Base-by-base conservation (phyloP, 2,888 invertebrate genomes). In the Taphrorychus bicolor region DNA sequence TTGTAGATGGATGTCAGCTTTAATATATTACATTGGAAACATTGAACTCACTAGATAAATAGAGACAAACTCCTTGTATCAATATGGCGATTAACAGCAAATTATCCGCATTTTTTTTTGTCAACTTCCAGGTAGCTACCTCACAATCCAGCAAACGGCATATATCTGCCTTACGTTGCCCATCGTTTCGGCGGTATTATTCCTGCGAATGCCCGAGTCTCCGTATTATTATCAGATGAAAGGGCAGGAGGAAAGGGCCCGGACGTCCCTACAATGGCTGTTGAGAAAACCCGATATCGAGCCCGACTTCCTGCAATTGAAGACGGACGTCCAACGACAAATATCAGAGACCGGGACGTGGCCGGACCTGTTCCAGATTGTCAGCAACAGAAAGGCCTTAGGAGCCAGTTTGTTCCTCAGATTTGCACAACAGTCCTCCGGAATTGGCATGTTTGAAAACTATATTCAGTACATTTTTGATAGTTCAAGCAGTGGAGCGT, bases 191-290 rank as follows among this genome's bases (percentile, higher is more conserved):
- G 79, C 88, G 21, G 60, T 87, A 14, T 80, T 84, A 14, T 87
- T 89, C 77, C 17, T 79, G 45, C 86, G 86, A 76, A 82, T 89
- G 76, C 90, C 90, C 7, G 91, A 91, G 82, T 73, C 76, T 1
- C 79, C 78, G 0, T 79, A 79, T 67, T 78, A 70, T 60, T 73
- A 72, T 16, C 45, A 77, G 5, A 76, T 76, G 73, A 76, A 76
- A 22, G 72, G 71, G 4, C 62, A 68, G 19, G 54, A 69, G 5
- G 71, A 73, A 4, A 73, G 76, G 58, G 78, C 78, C 9, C 68
- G 70, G 48, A 56, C 64, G 3, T 72, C 77, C 0, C 65, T 79
- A 41, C 72, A 70, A 51, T 68, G 59, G 59, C 57, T 79, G 16
- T 66, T 74, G 53, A 65, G 75, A 58, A 76, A 69, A 19, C 56